phyloP scores from a whole-genome alignment of 2,888 invertebrate genomes.

The Ophraella communa region DNA sequence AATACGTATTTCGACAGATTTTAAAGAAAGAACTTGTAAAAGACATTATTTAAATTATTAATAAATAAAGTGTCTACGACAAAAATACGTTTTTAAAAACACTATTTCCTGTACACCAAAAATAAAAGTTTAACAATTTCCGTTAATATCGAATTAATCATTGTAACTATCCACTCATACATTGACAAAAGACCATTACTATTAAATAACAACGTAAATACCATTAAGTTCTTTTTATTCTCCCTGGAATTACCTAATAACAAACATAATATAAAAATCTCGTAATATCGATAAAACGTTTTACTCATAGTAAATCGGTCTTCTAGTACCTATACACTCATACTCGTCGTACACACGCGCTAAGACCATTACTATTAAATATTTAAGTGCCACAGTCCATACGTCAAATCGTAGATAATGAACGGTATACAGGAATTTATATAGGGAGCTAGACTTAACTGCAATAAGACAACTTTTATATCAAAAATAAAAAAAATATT shows the following conservation, averaged over 20 bases:
- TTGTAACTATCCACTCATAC: background rate
- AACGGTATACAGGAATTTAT: background rate
- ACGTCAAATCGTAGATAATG: conserved; percentile 19
- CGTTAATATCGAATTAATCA: conserved; percentile 7
- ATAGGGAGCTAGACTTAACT: background rate
- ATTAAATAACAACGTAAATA: conserved; percentile 5
- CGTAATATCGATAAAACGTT: conserved; percentile 21
- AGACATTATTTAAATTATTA: too few relatives aligned
- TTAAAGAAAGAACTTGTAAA: too few relatives aligned
- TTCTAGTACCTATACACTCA: background rate
- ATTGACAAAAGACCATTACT: conserved; percentile 5
- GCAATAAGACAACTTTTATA: too few relatives aligned
- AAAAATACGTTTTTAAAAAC: too few relatives aligned
- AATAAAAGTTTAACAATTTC: background rate
- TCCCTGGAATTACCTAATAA: conserved; percentile 10
- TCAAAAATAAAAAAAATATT: too few relatives aligned
- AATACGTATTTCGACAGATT: too few relatives aligned
- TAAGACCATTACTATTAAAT: conserved; percentile 45
- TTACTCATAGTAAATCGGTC: conserved; percentile 1
- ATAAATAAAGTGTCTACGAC: too few relatives aligned
- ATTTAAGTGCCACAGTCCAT: conserved; percentile 35
- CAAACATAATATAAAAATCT: conserved; percentile 34
- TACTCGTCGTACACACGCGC: conserved; percentile 39
- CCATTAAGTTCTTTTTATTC: conserved; percentile 27
- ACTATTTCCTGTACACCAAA: background rate